Base-by-base conservation (phyloP, 1,140 invertebrate species). In the Pseudomyrmex concolor region DNA sequence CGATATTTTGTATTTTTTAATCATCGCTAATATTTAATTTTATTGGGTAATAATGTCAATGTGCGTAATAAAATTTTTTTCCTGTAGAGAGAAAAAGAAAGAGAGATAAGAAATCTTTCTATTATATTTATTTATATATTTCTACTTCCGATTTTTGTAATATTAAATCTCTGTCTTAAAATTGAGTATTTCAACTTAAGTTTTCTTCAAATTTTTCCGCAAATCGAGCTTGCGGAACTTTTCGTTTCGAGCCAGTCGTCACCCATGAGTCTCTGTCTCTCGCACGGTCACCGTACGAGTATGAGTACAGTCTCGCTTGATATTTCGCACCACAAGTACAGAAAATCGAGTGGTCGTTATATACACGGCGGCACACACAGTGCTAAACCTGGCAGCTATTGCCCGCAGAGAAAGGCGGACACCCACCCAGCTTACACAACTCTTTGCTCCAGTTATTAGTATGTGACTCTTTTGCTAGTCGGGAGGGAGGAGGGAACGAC, bases 381-480 rank as follows among this genome's bases (percentile, higher is more conserved):
- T 54, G 43, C 68, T 77, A 85, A 87, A 87, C 55, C 85, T 74
- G 57, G 76, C 73, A 74, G 68, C 76, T 17, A 25, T 59, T 34
- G 43, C 48, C 67, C 25, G 73, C 62, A 66, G 87, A 89, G 87
- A 89, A 89, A 89, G 87, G 87, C 87, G 84, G 83, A 86, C 87
- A 89, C 86, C 87, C 87, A 89, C 87, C 34, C 59, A 71, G 66
- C 72, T 89, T 89, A 87, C 87, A 89, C 86, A 89, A 89, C 86
- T 66, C 72, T 71, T 74, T 87, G 87, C 85, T 89, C 86, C 84
- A 87, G 87, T 89, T 89, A 89, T 89, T 88, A 89, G 84, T 88
- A 63, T 88, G 76, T 72, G 76, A 85, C 51, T 78, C 70, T 83
- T 87, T 88, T 45, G 48, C 82, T 68, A 57, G 45, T 54, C 45